Base-by-base conservation (phyloP, 2,888 invertebrate genomes). In the Heliconius sara region DNA sequence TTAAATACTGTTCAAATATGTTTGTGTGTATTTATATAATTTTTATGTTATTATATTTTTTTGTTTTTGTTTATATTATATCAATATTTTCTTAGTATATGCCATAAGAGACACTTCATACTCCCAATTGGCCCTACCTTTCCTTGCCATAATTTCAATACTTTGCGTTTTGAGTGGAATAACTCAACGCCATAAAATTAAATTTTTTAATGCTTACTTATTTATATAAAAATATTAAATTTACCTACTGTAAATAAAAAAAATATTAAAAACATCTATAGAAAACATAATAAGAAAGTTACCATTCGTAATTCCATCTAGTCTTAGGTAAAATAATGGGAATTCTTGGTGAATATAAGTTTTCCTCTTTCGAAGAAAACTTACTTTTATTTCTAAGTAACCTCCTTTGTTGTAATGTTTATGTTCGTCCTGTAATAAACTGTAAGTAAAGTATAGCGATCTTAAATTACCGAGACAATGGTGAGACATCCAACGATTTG, bases 291-390 rank as follows among this genome's bases (percentile, higher is more conserved):
- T 22, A 16, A 57, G 12, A 22, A 9, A 52, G 0, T 16, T 65
- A 63, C 39, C 57, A 73, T 72, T 73, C 66, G 65, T 39, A 73
- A 34, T 52, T 34, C 16, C 30, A 70, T 25, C 3, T 19, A 39
- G 9, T 78, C 78, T 73, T 52, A 66, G 72, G 34, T 52, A 65
- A 72, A 66, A 72, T 74, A 76, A 73, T 63, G 63, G 67, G 34
- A 60, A 76, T 78, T 75, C 75, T 25, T 57, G 57, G 70, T 79
- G 70, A 74, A 81, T 77, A 81, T 77, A 81, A 77, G 39, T 81
- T 81, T 79, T 76, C 72, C 74, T 74, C 52, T 30, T 76, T 39
- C 39, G 30, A 70, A 22, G 57, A 66, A 73, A 73, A 76, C 47
- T 77, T 77, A 27, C 77, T 52, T 68, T 70, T 78, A 57, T 52